These are phyloP conservation scores for Caiman crocodilus DNA, from an alignment of 2,797 vertebrate genomes.

Conservation along the genomic window DNA sequence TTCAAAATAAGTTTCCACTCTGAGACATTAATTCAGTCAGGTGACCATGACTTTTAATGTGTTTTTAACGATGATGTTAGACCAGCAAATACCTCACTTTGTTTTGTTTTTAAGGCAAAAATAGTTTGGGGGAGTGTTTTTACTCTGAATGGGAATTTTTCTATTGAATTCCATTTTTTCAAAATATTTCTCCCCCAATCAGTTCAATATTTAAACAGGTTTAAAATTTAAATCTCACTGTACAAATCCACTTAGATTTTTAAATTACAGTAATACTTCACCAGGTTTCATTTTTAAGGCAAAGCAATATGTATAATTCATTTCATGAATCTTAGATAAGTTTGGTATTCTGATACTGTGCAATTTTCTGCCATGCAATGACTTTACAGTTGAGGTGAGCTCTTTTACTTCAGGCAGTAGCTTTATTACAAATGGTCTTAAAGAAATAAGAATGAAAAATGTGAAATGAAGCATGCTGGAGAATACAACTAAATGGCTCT, in stretches of 20 bases:
- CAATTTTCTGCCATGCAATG: conserved; percentile 68
- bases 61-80: conserved; percentile 63
- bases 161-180: conserved; percentile 80
- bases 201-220: conserved; percentile 84
- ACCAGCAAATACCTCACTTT: conserved; percentile 67
- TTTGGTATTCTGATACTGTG: conserved; percentile 62
- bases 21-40: not conserved
- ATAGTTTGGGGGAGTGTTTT: conserved; percentile 71
- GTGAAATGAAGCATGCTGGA: conserved; percentile 54
- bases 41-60: conserved; percentile 39
- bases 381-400: conserved; percentile 64
- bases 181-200: conserved; percentile 76
- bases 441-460: conserved; percentile 68
- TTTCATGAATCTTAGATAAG: conserved; percentile 82
- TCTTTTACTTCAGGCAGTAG: conserved; percentile 54
- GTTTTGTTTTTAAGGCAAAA: conserved; percentile 75
- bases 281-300: conserved; percentile 83
- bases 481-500: conserved; percentile 44
- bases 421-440: conserved; percentile 62
- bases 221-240: conserved; percentile 85
- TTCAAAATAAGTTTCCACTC: conserved; percentile 29
- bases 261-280: conserved; percentile 85
- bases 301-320: conserved; percentile 84
- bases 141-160: conserved; percentile 74
- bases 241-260: conserved; percentile 81